A percentile compares a stretch with the other conserved stretches of the same genome.
Conservation (phyloP, 37 sponge, comb jelly and placozoan species). For the Halichondria panicea region DNA sequence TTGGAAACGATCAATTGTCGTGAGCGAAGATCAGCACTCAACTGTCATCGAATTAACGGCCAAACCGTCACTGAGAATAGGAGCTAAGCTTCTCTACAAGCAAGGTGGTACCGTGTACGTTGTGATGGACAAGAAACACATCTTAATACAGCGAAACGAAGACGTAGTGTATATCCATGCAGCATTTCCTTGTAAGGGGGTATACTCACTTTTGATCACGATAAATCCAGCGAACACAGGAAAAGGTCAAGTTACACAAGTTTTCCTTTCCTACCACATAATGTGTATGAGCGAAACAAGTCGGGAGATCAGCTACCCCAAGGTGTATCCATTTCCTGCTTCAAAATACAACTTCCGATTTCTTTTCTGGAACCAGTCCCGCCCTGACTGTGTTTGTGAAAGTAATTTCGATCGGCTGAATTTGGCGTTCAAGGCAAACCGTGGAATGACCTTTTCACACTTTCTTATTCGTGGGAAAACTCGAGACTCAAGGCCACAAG, state of each 20-base stretch:
- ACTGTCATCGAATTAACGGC: too few relatives aligned
- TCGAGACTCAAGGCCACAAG: neutral
- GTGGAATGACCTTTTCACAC: neutral
- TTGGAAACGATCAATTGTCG: neutral
- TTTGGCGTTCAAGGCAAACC: constrained; percentile 2
- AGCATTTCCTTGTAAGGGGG: neutral
- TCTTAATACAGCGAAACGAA: too few relatives aligned
- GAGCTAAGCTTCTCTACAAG: too few relatives aligned
- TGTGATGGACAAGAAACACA: too few relatives aligned
- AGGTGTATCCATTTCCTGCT: neutral
- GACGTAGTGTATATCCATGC: neutral
- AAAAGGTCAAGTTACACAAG: too few relatives aligned
- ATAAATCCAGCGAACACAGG: too few relatives aligned
- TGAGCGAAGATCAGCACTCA: too few relatives aligned
- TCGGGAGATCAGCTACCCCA: constrained; percentile 1
- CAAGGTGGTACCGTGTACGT: too few relatives aligned
- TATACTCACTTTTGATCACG: too few relatives aligned
- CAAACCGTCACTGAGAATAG: too few relatives aligned
- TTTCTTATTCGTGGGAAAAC: constrained; percentile 2
- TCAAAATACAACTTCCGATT: constrained; percentile 5
- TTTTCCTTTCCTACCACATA: too few relatives aligned
- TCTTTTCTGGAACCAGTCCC: constrained; percentile 6
- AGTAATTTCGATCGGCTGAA: neutral
- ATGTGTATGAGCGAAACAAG: neutral
- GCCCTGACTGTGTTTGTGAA: constrained; percentile 11